These are phyloP conservation scores for Tetropium fuscum DNA, from an alignment of 2,888 invertebrate genomes.

Conservation along the genomic window DNA sequence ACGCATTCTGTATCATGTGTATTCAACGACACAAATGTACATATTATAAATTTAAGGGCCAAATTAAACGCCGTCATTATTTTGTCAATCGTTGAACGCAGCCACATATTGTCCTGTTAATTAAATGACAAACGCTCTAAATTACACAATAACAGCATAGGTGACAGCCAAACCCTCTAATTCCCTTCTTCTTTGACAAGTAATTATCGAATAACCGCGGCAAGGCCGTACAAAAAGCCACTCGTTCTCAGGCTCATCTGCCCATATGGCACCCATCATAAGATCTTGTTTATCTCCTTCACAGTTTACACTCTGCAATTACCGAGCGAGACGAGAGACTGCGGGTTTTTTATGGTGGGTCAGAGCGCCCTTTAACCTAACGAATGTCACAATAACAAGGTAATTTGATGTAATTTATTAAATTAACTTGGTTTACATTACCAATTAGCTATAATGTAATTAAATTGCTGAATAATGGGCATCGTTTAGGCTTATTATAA, in stretches of 20 bases:
- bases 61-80: too few species aligned
- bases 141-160: slow-evolving; percentile 37
- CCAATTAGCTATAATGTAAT: slow-evolving; percentile 25
- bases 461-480: slow-evolving; percentile 21
- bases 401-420: slow-evolving; percentile 23
- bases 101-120: slow-evolving; percentile 4
- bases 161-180: slow-evolving; percentile 29
- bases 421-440: slow-evolving; percentile 27
- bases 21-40: too few species aligned
- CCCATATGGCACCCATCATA: slow-evolving; percentile 21
- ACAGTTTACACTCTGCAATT: slow-evolving; percentile 14
- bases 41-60: too few species aligned
- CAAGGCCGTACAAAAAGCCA: slow-evolving; percentile 8
- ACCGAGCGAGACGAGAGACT: slow-evolving; percentile 14
- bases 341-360: slow-evolving; percentile 16
- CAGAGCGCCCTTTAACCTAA: slow-evolving; percentile 24
- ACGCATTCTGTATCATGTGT: too few species aligned
- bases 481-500: slow-evolving; percentile 19
- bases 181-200: slow-evolving; percentile 31
- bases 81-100: too few species aligned
- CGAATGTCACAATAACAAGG: slow-evolving; percentile 13
- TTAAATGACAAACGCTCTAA: slow-evolving; percentile 11
- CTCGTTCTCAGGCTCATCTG: slow-evolving; percentile 21
- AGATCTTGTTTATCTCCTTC: slow-evolving; percentile 23
- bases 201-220: slow-evolving; percentile 29